These are phyloP conservation scores for Portevinia maculata DNA, from an alignment of 2,888 invertebrate genomes.

Conservation along the genomic window DNA sequence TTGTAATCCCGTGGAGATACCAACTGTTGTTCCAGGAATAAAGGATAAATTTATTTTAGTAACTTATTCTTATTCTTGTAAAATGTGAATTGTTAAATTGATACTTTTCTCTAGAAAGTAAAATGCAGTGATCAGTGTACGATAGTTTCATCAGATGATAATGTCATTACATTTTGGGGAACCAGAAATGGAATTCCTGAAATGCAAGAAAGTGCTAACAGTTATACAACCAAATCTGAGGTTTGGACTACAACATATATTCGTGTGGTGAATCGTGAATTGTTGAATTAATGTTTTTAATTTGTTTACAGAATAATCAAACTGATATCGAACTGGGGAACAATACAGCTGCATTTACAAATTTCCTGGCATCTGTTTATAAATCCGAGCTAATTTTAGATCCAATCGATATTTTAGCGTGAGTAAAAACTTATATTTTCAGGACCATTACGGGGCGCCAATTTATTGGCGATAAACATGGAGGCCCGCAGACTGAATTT, in stretches of 20 bases:
- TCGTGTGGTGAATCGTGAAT: background rate
- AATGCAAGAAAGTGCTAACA: conserved; percentile 54
- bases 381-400: conserved; percentile 83
- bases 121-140: conserved; percentile 87
- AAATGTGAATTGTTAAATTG: background rate
- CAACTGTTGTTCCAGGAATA: conserved; percentile 80
- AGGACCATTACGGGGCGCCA: no score
- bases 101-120: conserved; percentile 83
- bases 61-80: background rate
- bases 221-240: conserved; percentile 41
- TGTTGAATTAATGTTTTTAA: background rate
- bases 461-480: no score
- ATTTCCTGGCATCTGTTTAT: conserved; percentile 82
- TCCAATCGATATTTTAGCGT: conserved; percentile 85
- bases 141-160: conserved; percentile 86
- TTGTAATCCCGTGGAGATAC: conserved; percentile 77
- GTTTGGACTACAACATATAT: conserved; percentile 5
- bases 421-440: conserved; percentile 75
- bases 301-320: conserved; percentile 55
- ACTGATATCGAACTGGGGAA: conserved; percentile 79
- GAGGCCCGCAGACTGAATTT: no score
- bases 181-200: conserved; percentile 83
- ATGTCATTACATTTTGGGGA: conserved; percentile 89
- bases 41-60: conserved; percentile 80
- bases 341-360: conserved; percentile 82